Base-by-base conservation (phyloP, 2,113 vertebrate species). In the Martes martes region DNA sequence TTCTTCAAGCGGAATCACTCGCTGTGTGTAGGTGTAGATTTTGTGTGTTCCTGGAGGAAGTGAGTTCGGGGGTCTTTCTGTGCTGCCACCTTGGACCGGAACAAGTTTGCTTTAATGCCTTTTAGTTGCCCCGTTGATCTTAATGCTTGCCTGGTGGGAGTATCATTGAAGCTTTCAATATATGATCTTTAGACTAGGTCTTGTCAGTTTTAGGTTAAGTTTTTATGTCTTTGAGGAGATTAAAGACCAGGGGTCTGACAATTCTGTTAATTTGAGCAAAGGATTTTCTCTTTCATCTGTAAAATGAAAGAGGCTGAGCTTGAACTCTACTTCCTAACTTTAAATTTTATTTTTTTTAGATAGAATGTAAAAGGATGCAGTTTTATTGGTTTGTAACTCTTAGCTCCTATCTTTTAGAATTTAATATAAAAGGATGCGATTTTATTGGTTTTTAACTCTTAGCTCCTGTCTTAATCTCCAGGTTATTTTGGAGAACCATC, bases 281-380 rank as follows among this genome's bases (percentile, higher is more conserved):
- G 50, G 6, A 1, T 94, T 94, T 83, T 21, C 61, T 31, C 88
- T 79, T 89, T 78, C 61, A 18, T 83, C 11, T 94, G 11, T 93
- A 82, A 91, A 95, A 78, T 39, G 15, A 50, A 93, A 93, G 69
- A 92, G 24, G 15, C 39, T 85, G 26, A 42, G 21, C 36, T 96
- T 94, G 55, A 95, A 80, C 19, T 42, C 36, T 87, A 24, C 55
- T 73, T 73, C 50, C 42, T 55, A 67, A 87, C 7, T 57, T 86
- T 45, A 57, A 76, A 52, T 67, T 92, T 65, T 87, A 65, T n/a
- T 91, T 93, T 93, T 93, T 97, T 83, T 73, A 61, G 76, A 45
- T 94, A 91, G 69, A 95, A 93, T 76, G 86, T 89, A 36, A 69
- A 92, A 92, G 24, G 21, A 39, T 79, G 11, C 55, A 21, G 28